These are phyloP conservation scores for Sthenelais limicola DNA, from an alignment of 2,888 invertebrate genomes.

Conservation along the genomic window DNA sequence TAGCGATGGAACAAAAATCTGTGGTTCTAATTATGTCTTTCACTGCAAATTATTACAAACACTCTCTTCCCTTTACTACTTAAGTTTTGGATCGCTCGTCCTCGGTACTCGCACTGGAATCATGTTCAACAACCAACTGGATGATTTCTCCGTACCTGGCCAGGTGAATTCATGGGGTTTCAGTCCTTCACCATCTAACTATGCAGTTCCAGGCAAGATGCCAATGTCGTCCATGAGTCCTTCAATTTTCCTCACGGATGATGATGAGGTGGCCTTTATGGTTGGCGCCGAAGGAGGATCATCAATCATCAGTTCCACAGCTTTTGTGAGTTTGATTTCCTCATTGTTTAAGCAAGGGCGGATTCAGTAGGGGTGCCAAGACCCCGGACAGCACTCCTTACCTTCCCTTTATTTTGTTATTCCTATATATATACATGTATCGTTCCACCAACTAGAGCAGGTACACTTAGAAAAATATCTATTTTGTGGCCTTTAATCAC, in stretches of 20 bases:
- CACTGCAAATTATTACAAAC: no score
- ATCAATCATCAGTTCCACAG: slow-evolving; percentile 87
- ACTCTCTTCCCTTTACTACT: no score
- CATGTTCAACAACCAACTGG: slow-evolving; percentile 91
- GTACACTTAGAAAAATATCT: no score
- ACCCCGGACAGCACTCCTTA: no score
- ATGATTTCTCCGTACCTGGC: slow-evolving; percentile 86
- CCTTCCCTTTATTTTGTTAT: no score
- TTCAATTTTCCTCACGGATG: slow-evolving; percentile 81
- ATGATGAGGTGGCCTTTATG: slow-evolving; percentile 79
- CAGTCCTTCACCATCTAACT: slow-evolving; percentile 85
- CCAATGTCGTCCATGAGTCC: slow-evolving; percentile 95
- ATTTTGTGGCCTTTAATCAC: no score
- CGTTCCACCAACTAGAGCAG: no score
- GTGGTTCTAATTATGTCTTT: no score
- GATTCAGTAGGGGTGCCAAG: no score
- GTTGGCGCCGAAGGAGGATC: slow-evolving; percentile 92
- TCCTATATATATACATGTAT: no score
- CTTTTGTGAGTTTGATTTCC: slow-evolving; percentile 57
- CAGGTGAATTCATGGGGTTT: slow-evolving; percentile 70
- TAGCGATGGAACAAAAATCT: no score
- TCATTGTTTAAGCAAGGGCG: background rate
- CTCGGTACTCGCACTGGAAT: slow-evolving; percentile 78
- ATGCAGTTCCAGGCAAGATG: slow-evolving; percentile 84
- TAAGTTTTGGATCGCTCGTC: slow-evolving; percentile 85